Conservation (phyloP, 2,888 invertebrate genomes). For the Epirrita christyi region DNA sequence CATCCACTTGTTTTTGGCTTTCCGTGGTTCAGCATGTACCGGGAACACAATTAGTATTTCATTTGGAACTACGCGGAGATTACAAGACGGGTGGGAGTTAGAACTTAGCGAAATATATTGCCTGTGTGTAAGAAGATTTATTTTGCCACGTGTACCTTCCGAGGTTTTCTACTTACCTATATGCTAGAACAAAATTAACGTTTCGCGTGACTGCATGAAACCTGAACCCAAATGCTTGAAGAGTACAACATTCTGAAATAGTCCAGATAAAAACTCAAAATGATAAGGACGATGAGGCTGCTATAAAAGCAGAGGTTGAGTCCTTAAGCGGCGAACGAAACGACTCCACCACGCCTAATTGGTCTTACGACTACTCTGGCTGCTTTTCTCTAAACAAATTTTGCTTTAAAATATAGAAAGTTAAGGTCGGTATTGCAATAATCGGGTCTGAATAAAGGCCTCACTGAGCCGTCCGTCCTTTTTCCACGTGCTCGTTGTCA, state of each 20-base stretch:
- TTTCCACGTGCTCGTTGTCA: conserved; percentile 74
- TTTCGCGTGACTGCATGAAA: conserved; percentile 41
- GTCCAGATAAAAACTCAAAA: conserved; percentile 36
- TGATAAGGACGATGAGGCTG: conserved; percentile 49
- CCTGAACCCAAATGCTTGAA: conserved; percentile 22
- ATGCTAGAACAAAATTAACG: conserved; percentile 42
- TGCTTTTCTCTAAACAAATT: conserved; percentile 43
- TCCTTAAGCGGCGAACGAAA: conserved; percentile 54
- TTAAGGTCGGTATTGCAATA: conserved; percentile 53
- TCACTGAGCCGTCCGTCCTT: conserved; percentile 56
- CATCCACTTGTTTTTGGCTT: conserved; percentile 11
- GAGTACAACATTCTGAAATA: conserved; percentile 24
- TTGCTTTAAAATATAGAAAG: conserved; percentile 47
- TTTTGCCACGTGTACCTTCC: conserved; percentile 39
- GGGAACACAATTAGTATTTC: conserved; percentile 61
- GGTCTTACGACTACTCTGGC: conserved; percentile 58
- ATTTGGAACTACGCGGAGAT: conserved; percentile 54
- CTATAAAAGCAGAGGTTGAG: conserved; percentile 57
- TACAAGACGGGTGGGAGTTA: conserved; percentile 51
- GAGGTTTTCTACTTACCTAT: conserved; percentile 30
- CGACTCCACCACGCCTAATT: conserved; percentile 59
- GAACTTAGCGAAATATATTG: conserved; percentile 50
- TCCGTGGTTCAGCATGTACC: conserved; percentile 45
- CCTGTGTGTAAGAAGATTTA: conserved; percentile 48
- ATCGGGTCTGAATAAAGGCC: conserved; percentile 51